Evolutionary conservation across 1,140 invertebrate genomes (phyloP), one percentile per base, ranked within the genome.

Genomic region (Sitophilus oryzae): DNA sequence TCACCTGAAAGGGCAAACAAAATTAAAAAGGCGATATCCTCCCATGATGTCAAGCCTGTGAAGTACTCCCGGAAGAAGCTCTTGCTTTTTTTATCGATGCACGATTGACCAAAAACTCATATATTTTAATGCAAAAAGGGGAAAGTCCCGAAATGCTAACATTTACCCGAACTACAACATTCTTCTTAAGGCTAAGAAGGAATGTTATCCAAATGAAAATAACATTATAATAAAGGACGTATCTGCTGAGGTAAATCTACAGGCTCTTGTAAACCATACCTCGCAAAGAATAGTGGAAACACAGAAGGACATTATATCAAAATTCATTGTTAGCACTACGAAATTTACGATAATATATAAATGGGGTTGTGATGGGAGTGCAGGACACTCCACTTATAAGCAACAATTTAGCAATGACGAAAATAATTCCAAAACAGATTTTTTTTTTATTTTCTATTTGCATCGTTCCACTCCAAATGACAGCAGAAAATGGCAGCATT

Each of bases 201-300:
- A 48, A 34, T 48, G 45, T n/a, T 48, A 35, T 48, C 45, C 45
- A 48, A 16, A 48, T 48, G n/a, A 2, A n/a, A n/a, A n/a, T n/a
- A n/a, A n/a, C 19, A 35, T 48, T 48, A 6, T 18, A 48, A 43
- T 43, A 16, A 43, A 6, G 6, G 38, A 40, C 16, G 16, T 16
- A 40, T 43, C 41, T 14, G 41, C 41, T 9, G 41, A 43, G 11
- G 18, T 43, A 43, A 19, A 20, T 9, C 3, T 43, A 20, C 34
- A 47, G 16, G 21, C 4, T 18, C 14, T 51, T 9, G 35, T 20
- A 8, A 51, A 51, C 19, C 35, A 51, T 40, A 41, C 48, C 41
- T 9, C 48, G 14, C 15, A 40, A 20, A 41, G 45, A 18, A 47
- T 36, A 5, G 19, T 25, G 45, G n/a, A n/a, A n/a, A n/a, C n/a